Evolutionary conservation across 2,797 vertebrate genomes (phyloP).

Genomic region (Gobionotothen gibberifrons): DNA sequence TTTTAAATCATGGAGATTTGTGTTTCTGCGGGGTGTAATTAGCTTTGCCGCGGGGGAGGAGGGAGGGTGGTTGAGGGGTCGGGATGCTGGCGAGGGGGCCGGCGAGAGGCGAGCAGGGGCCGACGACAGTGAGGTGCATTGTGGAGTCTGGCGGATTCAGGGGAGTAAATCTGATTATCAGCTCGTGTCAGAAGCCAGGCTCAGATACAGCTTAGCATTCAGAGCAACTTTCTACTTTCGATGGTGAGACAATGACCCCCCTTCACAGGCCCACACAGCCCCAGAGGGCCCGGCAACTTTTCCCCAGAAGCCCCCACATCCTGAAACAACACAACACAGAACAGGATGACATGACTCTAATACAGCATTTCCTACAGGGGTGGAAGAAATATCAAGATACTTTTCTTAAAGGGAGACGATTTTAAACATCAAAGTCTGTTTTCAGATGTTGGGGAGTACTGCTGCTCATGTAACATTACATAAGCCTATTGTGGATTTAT

Average conservation of each 20-base stretch:
- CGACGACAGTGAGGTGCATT: conserved; percentile 95
- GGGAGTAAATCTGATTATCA: conserved; percentile 99
- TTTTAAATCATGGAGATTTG: conserved; percentile 99
- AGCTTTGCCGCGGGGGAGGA: conserved; percentile 90
- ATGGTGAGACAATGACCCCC: conserved; percentile 91
- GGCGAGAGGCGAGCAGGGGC: conserved; percentile 46
- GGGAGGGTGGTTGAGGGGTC: conserved; percentile 58
- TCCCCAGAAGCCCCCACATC: conserved; percentile 33
- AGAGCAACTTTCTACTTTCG: conserved; percentile 93
- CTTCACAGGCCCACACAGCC: conserved; percentile 85
- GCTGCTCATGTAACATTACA: neutral
- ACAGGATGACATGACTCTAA: conserved; percentile 3
- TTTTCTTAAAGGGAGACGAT: neutral
- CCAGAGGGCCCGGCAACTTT: conserved; percentile 41
- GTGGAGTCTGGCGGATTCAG: conserved; percentile 94
- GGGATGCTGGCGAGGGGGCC: conserved; percentile 55
- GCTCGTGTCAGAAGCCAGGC: conserved; percentile 99
- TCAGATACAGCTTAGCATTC: conserved; percentile 98
- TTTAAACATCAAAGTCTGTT: neutral
- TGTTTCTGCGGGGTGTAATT: conserved; percentile 99
- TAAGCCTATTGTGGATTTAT: neutral
- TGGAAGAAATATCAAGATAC: neutral
- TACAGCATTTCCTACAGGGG: neutral
- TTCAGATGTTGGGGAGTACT: neutral
- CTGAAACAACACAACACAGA: conserved; percentile 36